Evolutionary conservation across 2,888 invertebrate species (phyloP).

Genomic region (Carpatolechia fugitivella): DNA sequence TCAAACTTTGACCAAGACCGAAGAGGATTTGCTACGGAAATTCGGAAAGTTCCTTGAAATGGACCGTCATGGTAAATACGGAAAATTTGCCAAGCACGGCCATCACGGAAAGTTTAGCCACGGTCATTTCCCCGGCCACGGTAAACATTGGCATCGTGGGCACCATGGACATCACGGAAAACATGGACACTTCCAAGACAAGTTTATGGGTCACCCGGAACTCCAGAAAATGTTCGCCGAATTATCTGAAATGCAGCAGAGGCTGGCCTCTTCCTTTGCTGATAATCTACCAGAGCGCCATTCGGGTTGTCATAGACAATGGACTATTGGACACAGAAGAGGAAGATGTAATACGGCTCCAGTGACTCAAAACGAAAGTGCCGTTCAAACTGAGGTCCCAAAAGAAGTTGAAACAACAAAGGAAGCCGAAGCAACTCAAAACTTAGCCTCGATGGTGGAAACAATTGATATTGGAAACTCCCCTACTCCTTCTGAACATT

Average conservation of each 20-base stretch:
- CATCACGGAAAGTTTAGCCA: conserved; percentile 10
- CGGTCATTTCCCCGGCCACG: not conserved
- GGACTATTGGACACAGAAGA: too few species aligned
- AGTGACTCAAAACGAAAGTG: not conserved
- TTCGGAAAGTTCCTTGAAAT: conserved; percentile 34
- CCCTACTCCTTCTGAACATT: not conserved
- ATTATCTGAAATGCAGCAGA: not conserved
- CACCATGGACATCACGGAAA: not conserved
- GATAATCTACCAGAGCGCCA: not conserved
- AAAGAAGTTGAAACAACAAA: not conserved
- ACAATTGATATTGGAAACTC: conserved; percentile 21
- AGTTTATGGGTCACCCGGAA: not conserved
- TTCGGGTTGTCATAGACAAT: too few species aligned
- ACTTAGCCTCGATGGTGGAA: conserved; percentile 30
- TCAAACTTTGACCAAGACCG: conserved; percentile 20
- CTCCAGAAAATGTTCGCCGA: not conserved
- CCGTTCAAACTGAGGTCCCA: not conserved
- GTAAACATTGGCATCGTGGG: not conserved
- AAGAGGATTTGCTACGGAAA: conserved; percentile 31
- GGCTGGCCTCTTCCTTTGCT: not conserved
- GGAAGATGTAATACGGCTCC: too few species aligned
- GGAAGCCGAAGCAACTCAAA: conserved; percentile 5
- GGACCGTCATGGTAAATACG: conserved; percentile 14
- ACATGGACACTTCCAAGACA: not conserved
- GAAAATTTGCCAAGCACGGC: conserved; percentile 28